Conservation (phyloP, 2,797 vertebrate species). For the Melanotaenia parkinsoni region DNA sequence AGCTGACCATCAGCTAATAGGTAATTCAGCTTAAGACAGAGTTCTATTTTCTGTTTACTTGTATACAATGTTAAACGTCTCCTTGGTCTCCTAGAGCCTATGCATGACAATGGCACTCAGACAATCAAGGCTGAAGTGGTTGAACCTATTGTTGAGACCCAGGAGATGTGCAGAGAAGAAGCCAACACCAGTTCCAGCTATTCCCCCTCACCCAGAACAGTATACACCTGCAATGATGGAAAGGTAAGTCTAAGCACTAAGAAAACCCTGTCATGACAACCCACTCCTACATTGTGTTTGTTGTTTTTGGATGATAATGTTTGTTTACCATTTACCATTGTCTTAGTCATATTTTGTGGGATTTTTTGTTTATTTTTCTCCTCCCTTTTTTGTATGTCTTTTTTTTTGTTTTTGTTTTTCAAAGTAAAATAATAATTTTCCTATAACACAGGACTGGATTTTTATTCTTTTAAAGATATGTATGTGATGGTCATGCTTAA, state of each 20-base stretch:
- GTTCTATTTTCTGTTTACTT: slow-evolving; percentile 5
- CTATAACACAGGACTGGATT: background rate
- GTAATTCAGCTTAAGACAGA: background rate
- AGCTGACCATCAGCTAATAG: background rate
- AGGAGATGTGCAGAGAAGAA: slow-evolving; percentile 85
- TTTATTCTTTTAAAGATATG: no score
- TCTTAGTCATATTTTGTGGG: background rate
- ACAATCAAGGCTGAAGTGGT: slow-evolving; percentile 88
- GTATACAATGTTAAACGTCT: slow-evolving; percentile 9
- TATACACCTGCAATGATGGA: slow-evolving; percentile 88
- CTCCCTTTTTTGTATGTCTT: no score
- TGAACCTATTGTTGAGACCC: slow-evolving; percentile 84
- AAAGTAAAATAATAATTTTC: no score
- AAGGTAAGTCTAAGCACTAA: slow-evolving; percentile 74
- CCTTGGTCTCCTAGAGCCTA: slow-evolving; percentile 67
- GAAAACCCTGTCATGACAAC: background rate
- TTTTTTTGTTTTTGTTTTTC: no score
- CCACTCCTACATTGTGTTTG: background rate
- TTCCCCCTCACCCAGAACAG: slow-evolving; percentile 84
- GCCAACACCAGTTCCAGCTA: slow-evolving; percentile 88
- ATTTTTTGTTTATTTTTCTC: background rate
- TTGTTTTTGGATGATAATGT: background rate
- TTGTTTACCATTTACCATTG: background rate
- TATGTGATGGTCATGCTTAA: no score
- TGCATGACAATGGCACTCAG: slow-evolving; percentile 89